phyloP scores from a whole-genome alignment of 2,113 vertebrate species.

The Brachyistius frenatus region DNA sequence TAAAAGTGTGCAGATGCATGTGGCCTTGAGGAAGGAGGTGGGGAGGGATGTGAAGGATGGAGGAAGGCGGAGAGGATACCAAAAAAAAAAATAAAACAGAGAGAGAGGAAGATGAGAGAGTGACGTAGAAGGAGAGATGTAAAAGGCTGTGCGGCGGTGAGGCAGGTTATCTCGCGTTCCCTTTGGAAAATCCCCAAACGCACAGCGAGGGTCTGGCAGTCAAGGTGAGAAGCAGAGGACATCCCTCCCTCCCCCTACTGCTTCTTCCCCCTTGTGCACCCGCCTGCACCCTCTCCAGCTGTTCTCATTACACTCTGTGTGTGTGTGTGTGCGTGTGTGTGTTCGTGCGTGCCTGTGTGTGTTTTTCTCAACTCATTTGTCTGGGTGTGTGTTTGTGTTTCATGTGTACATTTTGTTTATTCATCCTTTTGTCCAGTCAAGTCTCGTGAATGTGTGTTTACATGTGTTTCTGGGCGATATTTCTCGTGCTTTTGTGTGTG shows the following conservation, averaged over 20 bases:
- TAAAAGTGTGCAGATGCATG: slow-evolving; percentile 29
- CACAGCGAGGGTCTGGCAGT: slow-evolving; percentile 74
- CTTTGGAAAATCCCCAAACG: slow-evolving; percentile 84
- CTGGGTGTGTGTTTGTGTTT: slow-evolving; percentile 18
- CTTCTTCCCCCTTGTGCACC: slow-evolving; percentile 50
- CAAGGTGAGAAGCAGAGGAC: slow-evolving; percentile 86
- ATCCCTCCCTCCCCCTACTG: slow-evolving; percentile 52
- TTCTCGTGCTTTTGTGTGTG: neutral
- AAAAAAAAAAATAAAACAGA: neutral
- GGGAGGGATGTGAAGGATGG: neutral
- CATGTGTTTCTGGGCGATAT: neutral
- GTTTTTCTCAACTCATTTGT: slow-evolving; percentile 28
- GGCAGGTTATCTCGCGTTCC: slow-evolving; percentile 45
- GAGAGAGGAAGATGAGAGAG: neutral
- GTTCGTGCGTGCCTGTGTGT: neutral
- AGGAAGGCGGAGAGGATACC: neutral
- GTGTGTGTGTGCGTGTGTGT: slow-evolving; percentile 10
- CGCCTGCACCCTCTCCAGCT: slow-evolving; percentile 74
- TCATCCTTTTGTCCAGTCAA: slow-evolving; percentile 8
- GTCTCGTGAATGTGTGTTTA: slow-evolving; percentile 2
- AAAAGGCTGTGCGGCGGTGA: slow-evolving; percentile 12
- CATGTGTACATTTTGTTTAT: slow-evolving; percentile 19
- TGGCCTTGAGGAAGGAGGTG: slow-evolving; percentile 28
- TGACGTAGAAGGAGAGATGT: slow-evolving; percentile 13
- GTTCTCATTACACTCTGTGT: slow-evolving; percentile 68